Percentiles rank a stretch among this genome's conserved stretches.
These are phyloP conservation scores for Vandiemenella viatica DNA, from an alignment of 2,888 invertebrate species.

Conservation along the genomic window DNA sequence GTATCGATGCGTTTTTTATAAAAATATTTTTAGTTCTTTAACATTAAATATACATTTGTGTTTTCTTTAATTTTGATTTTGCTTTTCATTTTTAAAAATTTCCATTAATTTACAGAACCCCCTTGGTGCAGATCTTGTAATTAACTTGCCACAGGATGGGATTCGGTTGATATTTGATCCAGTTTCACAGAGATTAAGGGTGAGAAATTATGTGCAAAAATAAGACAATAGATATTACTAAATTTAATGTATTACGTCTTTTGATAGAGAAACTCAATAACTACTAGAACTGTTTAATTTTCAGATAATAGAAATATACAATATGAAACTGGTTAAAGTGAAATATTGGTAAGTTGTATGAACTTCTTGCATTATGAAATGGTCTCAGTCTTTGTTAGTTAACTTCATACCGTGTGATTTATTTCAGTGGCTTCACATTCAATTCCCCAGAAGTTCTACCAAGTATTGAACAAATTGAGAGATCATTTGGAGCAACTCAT, in stretches of 20 bases:
- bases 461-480: constrained; percentile 94
- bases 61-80: constrained; percentile 9
- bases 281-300: constrained; percentile 19
- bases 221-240: neutral
- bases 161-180: constrained; percentile 94
- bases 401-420: neutral
- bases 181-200: constrained; percentile 79
- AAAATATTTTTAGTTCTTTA: neutral
- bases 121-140: constrained; percentile 83
- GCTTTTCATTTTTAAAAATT: constrained; percentile 6
- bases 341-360: constrained; percentile 70
- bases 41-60: neutral
- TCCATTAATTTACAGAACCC: constrained; percentile 60
- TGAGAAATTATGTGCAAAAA: constrained; percentile 20
- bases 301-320: constrained; percentile 88
- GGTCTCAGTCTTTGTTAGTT: neutral
- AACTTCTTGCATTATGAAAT: neutral
- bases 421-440: constrained; percentile 59
- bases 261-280: too few species aligned
- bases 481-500: constrained; percentile 97
- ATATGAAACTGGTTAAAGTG: constrained; percentile 90
- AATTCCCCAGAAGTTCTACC: constrained; percentile 89
- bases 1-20: too few species aligned
- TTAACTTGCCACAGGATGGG: constrained; percentile 93
- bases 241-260: too few species aligned